Base-by-base conservation (phyloP, 2,797 vertebrate genomes). In the Coracias cyanogaster region DNA sequence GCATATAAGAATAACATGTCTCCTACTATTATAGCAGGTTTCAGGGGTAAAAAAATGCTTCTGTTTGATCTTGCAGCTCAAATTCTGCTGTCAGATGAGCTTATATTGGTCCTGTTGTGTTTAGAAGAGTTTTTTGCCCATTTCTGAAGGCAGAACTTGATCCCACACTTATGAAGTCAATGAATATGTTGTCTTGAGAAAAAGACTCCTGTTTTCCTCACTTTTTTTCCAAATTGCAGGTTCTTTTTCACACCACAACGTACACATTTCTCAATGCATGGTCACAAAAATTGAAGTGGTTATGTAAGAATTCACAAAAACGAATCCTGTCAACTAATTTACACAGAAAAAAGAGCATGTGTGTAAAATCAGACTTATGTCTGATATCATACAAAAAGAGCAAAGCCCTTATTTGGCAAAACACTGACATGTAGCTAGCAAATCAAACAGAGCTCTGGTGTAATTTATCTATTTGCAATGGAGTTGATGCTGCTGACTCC, bases 351-450 rank as follows among this genome's bases (percentile, higher is more conserved):
- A 95, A 84, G 73, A 93, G 45, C 29, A 70, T 0, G 0, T 46
- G 31, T 82, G 48, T 90, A 67, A 88, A 88, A 93, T 66, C 86
- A 87, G 81, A 87, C 74, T 78, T 52, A 49, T 1, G 19, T 55
- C 91, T 86, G 77, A 79, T 31, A 82, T 43, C 25, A 64, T 26
- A 90, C 21, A 61, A 77, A 78, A 91, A 86, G 51, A 94, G 60
- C 69, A 72, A 90, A 94, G 29, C 21, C 71, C 78, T 80, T 89
- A 89, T 67, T 69, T 94, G 83, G 90, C 91, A 95, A 95, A 96
- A 96, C 95, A 96, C 91, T 92, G 96, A 90, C 61, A 95, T 80
- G 95, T 91, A 96, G 95, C 95, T 96, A 95, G 94, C 71, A 89
- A 89, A 85, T 41, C 49, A 95, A 95, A 93, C n/a, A 73, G 31